Evolutionary conservation across 2,113 vertebrate species (phyloP), one percentile per base, ranked within the genome.

Genomic region (Oxygymnocypris stewartii): DNA sequence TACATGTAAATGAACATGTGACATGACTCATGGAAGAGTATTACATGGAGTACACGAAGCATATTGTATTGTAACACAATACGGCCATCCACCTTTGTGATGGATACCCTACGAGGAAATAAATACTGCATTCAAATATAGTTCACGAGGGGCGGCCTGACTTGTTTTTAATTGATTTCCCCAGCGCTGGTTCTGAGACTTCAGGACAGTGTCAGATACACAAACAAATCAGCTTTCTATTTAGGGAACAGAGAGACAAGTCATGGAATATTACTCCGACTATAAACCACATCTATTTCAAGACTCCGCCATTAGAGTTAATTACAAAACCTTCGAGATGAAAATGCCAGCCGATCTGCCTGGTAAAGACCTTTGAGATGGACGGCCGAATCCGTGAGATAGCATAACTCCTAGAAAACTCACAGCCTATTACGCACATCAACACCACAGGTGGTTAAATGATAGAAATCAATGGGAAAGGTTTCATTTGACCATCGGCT

Each of bases 11-110:
- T 40, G 37, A 40, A 71, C 18, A 37, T 37, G 69, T 73, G 69
- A 23, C 8, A n/a, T 42, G 20, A 42, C 9, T 74, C 91, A 92
- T 91, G 92, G 49, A 90, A 65, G 82, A 87, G 49, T 44, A 73
- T 74, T 80, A 71, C 85, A 51, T 7, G 2, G 51, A 54, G 14
- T 54, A 18, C 51, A 6, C 51, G 23, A 10, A n/a, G 57, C 57
- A 61, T 61, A 61, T 10, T 61, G 20, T n/a, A 28, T 87, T 90
- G 84, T 90, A 92, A 94, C 93, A 84, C 82, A 89, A 0, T 78
- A 44, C 84, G 28, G 81, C 73, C 82, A 88, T 91, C 82, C 78
- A 88, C 85, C 79, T 80, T 73, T 54, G 76, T 57, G 40, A 80
- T 10, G 10, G 65, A 84, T 54, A 79, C 82, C 84, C 44, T 79